These are phyloP conservation scores for Cantharis nigra DNA, from an alignment of 2,888 invertebrate species.

Conservation along the genomic window DNA sequence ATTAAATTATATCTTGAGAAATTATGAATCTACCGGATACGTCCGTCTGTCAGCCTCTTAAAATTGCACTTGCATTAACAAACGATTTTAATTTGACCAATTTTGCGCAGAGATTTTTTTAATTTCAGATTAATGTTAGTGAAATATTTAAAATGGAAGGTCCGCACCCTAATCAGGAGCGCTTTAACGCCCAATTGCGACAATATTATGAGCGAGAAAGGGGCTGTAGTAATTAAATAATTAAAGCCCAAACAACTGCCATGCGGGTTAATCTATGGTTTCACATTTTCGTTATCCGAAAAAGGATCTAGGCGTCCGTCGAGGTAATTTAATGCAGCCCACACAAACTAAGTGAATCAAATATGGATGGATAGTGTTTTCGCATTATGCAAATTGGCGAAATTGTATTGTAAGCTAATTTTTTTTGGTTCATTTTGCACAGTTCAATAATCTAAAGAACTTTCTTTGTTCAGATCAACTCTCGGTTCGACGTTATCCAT, in stretches of 20 bases:
- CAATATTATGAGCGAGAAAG: background rate
- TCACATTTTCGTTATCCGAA: background rate
- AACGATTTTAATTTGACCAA: background rate
- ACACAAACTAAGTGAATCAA: slow-evolving; percentile 8
- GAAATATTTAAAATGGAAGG: background rate
- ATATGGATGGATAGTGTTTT: slow-evolving; percentile 6
- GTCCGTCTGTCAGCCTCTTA: slow-evolving; percentile 24
- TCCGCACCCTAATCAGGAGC: background rate
- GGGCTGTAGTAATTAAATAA: background rate
- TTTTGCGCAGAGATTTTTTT: background rate
- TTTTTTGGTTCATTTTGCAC: background rate
- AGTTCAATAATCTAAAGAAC: background rate
- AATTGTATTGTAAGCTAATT: background rate
- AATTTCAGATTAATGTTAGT: background rate
- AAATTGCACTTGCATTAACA: background rate
- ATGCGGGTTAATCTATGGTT: background rate
- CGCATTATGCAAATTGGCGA: background rate
- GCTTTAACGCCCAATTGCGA: background rate
- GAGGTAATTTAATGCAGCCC: slow-evolving; percentile 10
- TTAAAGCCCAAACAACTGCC: background rate
- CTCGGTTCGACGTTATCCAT: background rate
- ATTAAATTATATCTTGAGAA: slow-evolving; percentile 2
- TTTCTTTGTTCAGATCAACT: background rate
- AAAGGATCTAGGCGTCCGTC: background rate
- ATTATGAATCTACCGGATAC: slow-evolving; percentile 29